These are phyloP conservation scores for Campoletis sonorensis DNA, from an alignment of 1,140 invertebrate species.

Conservation along the genomic window DNA sequence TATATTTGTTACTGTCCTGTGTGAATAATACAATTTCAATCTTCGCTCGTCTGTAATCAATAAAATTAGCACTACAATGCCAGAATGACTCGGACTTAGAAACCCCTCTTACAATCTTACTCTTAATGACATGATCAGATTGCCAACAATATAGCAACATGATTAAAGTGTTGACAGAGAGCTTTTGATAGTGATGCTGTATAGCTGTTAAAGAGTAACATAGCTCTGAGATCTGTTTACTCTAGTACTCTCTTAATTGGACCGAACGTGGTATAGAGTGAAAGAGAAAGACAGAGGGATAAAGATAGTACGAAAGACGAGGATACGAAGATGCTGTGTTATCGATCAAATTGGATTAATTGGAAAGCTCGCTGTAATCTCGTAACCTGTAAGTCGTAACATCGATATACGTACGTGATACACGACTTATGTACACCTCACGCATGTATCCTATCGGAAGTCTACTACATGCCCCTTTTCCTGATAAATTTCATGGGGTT, in stretches of 20 bases:
- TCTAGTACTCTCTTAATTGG: constrained; percentile 1
- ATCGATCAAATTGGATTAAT: constrained; percentile 25
- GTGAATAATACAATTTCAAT: background rate
- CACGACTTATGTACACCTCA: constrained; percentile 7
- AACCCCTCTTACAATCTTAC: too few relatives aligned
- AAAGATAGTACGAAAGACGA: background rate
- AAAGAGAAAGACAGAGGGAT: background rate
- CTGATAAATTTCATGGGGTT: background rate
- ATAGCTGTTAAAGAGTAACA: constrained; percentile 22
- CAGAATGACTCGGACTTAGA: background rate
- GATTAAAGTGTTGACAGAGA: constrained; percentile 9
- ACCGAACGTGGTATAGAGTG: background rate
- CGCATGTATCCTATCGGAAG: background rate
- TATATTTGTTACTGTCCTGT: background rate
- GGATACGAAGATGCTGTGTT: background rate
- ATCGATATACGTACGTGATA: constrained; percentile 9
- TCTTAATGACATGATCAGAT: background rate
- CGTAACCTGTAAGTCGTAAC: constrained; percentile 6
- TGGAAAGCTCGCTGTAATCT: background rate
- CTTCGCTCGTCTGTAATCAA: background rate
- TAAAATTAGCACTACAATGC: background rate
- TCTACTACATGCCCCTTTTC: background rate
- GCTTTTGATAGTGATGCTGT: constrained; percentile 7
- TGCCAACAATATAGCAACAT: background rate
- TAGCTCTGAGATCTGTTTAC: constrained; percentile 23